Evolutionary conservation across 1,140 invertebrate species (phyloP).

Genomic region (Laupala kohalensis): DNA sequence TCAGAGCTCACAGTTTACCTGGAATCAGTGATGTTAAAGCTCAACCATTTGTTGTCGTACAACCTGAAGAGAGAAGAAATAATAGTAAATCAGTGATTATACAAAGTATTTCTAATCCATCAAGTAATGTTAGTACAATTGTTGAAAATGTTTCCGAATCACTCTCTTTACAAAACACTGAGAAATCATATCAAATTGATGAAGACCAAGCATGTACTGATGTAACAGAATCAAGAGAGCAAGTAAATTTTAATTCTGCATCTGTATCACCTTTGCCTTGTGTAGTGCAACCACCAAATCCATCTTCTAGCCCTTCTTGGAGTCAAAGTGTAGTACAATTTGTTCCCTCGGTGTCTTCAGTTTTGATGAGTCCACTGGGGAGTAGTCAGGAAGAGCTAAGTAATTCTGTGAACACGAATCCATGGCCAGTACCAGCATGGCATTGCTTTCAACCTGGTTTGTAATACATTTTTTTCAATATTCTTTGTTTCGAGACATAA

Average conservation of each 20-base stretch:
- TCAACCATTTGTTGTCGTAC: background rate
- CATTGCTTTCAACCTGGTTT: constrained; percentile 20
- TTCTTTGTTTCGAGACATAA: background rate
- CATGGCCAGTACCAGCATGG: constrained; percentile 19
- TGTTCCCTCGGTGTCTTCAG: constrained; percentile 6
- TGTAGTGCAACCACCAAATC: background rate
- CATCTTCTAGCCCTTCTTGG: background rate
- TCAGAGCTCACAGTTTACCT: constrained; percentile 17
- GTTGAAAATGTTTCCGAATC: too few relatives aligned
- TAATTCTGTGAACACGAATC: background rate
- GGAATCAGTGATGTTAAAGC: background rate
- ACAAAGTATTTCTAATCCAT: too few relatives aligned
- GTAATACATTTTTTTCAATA: background rate
- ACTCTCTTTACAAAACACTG: too few relatives aligned
- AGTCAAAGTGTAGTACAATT: background rate
- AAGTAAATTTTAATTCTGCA: too few relatives aligned
- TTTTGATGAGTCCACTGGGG: constrained; percentile 18
- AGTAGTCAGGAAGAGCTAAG: constrained; percentile 19
- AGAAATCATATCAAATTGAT: too few relatives aligned
- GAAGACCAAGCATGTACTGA: too few relatives aligned
- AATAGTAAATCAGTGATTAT: too few relatives aligned
- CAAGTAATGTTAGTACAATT: too few relatives aligned
- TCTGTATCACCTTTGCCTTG: background rate
- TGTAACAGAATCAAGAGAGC: too few relatives aligned
- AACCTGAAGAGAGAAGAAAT: too few relatives aligned